phyloP scores from a whole-genome alignment of 1,140 invertebrate genomes.

The Drosophila ohnishii region DNA sequence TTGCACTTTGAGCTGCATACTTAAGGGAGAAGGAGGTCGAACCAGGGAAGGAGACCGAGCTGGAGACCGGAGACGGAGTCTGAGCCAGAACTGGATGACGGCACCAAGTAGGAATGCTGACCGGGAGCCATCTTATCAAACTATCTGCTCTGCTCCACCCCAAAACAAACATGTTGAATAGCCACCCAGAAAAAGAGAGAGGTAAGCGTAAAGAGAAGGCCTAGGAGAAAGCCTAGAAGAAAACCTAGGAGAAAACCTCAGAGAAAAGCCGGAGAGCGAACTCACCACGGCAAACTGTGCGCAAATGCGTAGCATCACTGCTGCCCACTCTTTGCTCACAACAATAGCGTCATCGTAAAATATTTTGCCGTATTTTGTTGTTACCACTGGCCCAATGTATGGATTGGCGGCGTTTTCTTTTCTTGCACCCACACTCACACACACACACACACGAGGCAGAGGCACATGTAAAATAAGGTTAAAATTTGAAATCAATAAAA shows the following conservation, averaged over 20 bases:
- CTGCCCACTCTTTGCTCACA: constrained; percentile 39
- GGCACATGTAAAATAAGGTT: constrained; percentile 74
- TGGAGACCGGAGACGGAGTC: constrained; percentile 4
- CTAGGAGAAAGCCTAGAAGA: neutral
- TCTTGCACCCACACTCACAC: constrained; percentile 19
- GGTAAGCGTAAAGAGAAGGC: neutral
- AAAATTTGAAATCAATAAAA: constrained; percentile 82
- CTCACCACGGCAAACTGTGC: constrained; percentile 55
- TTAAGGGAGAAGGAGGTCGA: constrained; percentile 22
- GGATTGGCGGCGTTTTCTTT: constrained; percentile 53
- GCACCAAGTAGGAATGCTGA: constrained; percentile 66
- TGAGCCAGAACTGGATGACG: constrained; percentile 42
- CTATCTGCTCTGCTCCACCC: constrained; percentile 31
- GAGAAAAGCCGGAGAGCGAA: constrained; percentile 41
- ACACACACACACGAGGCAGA: neutral
- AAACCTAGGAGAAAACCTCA: constrained; percentile 3
- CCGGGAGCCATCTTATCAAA: constrained; percentile 58
- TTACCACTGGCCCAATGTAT: constrained; percentile 51
- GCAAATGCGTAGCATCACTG: constrained; percentile 49
- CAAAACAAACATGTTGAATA: constrained; percentile 73
- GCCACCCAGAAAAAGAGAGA: constrained; percentile 1
- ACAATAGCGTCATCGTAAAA: constrained; percentile 78
- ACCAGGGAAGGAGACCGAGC: constrained; percentile 30
- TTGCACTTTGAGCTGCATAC: constrained; percentile 61
- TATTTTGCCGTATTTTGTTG: constrained; percentile 76